These are phyloP conservation scores for Haliclystus octoradiatus DNA, from an alignment of 30 jellyfish, hydroid and myxozoan genomes.

Conservation along the genomic window DNA sequence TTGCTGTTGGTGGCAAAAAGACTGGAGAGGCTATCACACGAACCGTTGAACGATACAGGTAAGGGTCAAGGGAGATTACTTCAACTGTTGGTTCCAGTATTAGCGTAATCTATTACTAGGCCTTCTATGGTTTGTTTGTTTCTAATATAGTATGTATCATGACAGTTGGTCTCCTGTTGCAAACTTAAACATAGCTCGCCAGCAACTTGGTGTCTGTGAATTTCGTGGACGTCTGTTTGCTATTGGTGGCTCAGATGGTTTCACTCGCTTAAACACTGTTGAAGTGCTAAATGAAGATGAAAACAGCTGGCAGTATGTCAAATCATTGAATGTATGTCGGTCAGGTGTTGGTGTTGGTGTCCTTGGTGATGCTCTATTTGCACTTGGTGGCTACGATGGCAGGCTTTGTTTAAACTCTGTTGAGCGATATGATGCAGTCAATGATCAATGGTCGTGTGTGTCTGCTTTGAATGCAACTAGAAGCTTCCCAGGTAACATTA, in stretches of 20 bases:
- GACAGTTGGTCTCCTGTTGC: constrained; percentile 61
- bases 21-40: constrained; percentile 90
- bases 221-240: constrained; percentile 65
- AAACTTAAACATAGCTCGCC: constrained; percentile 71
- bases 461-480: constrained; percentile 75
- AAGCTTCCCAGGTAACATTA: constrained; percentile 95
- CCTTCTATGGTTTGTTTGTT: neutral
- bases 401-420: constrained; percentile 78
- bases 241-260: constrained; percentile 95
- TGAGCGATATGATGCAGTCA: constrained; percentile 80
- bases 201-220: constrained; percentile 94
- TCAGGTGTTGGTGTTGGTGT: constrained; percentile 90
- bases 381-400: constrained; percentile 96
- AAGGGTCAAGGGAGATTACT: too few species aligned
- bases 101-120: neutral
- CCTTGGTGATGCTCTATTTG: constrained; percentile 64
- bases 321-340: constrained; percentile 75
- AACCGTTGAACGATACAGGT: constrained; percentile 92
- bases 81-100: neutral
- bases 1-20: constrained; percentile 97
- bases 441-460: constrained; percentile 54
- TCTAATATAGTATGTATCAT: constrained; percentile 47
- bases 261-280: constrained; percentile 56
- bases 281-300: constrained; percentile 44
- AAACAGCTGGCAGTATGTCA: constrained; percentile 58